Evolutionary conservation across 1,140 invertebrate species (phyloP), one percentile per base, ranked within the genome.

Genomic region (Grapholita molesta): DNA sequence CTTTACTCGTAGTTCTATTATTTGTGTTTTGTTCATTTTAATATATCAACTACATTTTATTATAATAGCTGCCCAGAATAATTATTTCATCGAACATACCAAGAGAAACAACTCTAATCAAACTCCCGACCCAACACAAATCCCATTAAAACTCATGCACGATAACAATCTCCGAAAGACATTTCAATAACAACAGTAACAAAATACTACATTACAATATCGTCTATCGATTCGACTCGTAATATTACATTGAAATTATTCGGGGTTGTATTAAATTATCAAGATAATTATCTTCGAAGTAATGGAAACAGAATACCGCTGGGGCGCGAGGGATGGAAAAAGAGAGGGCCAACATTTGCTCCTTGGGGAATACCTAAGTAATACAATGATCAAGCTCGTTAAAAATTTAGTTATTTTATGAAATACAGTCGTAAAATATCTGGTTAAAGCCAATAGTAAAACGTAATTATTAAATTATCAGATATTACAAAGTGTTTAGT

Each of bases 201-300:
- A 28, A n/a, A 28, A 61, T 8, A 32, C 2, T 28, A 4, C 5
- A 55, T 55, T 55, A 30, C n/a, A 61, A 61, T 30, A 57, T 57
- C 42, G 42, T 7, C 15, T 52, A 52, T 15, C 23, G 55, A 28
- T 25, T 53, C 25, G 24, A 25, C 30, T 28, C 28, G 55, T 18
- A 61, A 61, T 61, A 32, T 61, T 32, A 61, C 15, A 57, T 57
- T 18, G 53, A 28, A 30, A 61, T 61, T 61, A 61, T 61, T 61
- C 25, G 12, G 12, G 15, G 25, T 57, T 57, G 21, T 61, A 61
- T 61, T 61, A 61, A 61, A 61, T 61, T 61, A 61, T 30, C 11
- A 2, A 28, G 55, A 61, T 61, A 61, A 61, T 61, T 61, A 61
- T 61, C 53, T 61, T 30, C 7, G 24, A 32, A n/a, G 53, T 28